These are phyloP conservation scores for Apamea anceps DNA, from an alignment of 2,888 invertebrate genomes.

Conservation along the genomic window DNA sequence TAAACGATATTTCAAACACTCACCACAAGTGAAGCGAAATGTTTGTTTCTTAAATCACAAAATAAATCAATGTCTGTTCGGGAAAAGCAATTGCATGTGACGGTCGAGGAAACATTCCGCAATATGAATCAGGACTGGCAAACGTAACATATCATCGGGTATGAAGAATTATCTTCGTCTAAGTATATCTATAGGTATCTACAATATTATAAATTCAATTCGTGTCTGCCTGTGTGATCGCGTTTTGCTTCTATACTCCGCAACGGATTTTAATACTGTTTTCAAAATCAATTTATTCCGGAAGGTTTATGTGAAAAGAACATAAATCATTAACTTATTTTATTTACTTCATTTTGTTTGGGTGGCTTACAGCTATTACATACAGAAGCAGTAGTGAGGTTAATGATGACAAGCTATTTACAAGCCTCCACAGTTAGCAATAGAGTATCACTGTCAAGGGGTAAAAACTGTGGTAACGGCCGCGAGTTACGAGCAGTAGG, in stretches of 20 bases:
- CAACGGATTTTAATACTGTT: background rate
- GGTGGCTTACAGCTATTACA: too few relatives aligned
- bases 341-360: background rate
- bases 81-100: slow-evolving; percentile 38
- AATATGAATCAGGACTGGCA: slow-evolving; percentile 46
- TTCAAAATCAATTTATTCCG: background rate
- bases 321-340: background rate
- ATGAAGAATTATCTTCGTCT: slow-evolving; percentile 11
- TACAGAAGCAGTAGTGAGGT: too few relatives aligned
- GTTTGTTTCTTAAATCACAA: slow-evolving; percentile 50
- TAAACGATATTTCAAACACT: slow-evolving; percentile 34
- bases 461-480: background rate
- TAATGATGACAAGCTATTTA: too few relatives aligned
- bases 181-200: background rate
- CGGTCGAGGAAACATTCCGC: slow-evolving; percentile 44
- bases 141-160: slow-evolving; percentile 38
- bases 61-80: slow-evolving; percentile 50
- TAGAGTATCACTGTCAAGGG: too few relatives aligned
- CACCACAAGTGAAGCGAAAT: slow-evolving; percentile 23
- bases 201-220: background rate
- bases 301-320: background rate
- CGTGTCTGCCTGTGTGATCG: background rate
- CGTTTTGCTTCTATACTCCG: background rate
- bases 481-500: background rate
- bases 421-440: too few relatives aligned